Evolutionary conservation across 92 coral and sea anemone genomes (phyloP), one percentile per base, ranked within the genome.

Genomic region (Zoanthus sociatus): DNA sequence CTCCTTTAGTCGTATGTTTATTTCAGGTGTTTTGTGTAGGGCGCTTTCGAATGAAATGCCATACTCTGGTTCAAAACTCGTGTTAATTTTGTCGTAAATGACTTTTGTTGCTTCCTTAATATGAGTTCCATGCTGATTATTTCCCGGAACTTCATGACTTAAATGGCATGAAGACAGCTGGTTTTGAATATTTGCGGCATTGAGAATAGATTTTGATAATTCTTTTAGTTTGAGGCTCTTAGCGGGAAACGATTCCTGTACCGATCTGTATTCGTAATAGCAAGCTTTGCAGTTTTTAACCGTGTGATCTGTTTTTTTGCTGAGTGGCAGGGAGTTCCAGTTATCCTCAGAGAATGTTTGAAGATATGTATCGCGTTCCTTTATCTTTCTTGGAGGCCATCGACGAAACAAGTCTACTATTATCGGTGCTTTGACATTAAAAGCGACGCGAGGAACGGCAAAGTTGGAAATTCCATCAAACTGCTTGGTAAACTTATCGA

Each of bases 221-320:
- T 69, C 15, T 69, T 69, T 69, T 9, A 69, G 30, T 69, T 13
- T 69, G 9, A 31, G 71, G 33, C 71, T 66, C 12, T 66, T 66
- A 7, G 33, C 71, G 71, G 71, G 71, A 20, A 66, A 66, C 71
- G 33, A 20, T 18, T 18, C 71, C 71, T 66, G 69, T 63, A n/a
- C 69, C 69, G 69, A 63, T 63, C 69, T 15, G 69, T 63, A 63
- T 18, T 63, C 69, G 16, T 63, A 63, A 63, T 63, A 63, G 69
- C 69, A 63, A 63, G 69, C 69, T 63, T 63, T 63, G 69, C 69
- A 63, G 69, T 63, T 63, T 63, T 63, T 63, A 63, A 63, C 69
- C 14, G 69, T 63, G 42, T 37, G 63, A 3, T 66, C 71, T 8
- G 14, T 66, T 18, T 66, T 66, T 18, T 66, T 66, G 9, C 9